Evolutionary conservation across 1,140 invertebrate genomes (phyloP).

Genomic region (Atopsyche davidsoni): DNA sequence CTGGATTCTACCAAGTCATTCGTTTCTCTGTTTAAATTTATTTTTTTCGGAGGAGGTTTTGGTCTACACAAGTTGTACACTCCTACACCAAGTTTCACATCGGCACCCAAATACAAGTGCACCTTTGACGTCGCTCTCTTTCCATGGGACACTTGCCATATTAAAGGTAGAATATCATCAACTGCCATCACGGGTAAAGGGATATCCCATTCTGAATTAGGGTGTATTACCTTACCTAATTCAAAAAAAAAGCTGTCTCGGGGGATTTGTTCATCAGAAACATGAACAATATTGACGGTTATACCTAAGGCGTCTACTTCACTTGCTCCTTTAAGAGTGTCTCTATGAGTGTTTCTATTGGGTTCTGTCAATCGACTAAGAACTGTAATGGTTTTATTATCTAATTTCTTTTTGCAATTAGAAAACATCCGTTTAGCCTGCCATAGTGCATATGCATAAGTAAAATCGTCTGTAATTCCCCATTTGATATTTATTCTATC

Average conservation of each 20-base stretch:
- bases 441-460: conserved; percentile 19
- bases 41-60: conserved; percentile 12
- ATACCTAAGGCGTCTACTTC: conserved; percentile 17
- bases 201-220: conserved; percentile 13
- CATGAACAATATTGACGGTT: conserved; percentile 16
- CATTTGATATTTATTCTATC: conserved; percentile 6
- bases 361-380: conserved; percentile 20
- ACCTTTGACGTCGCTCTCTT: conserved; percentile 17
- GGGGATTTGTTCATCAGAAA: conserved; percentile 10
- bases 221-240: conserved; percentile 18
- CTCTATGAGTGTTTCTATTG: conserved; percentile 5
- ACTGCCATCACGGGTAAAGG: conserved; percentile 9
- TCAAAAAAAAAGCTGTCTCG: conserved; percentile 20
- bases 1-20: conserved; percentile 18
- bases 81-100: conserved; percentile 19
- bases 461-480: conserved; percentile 12
- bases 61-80: conserved; percentile 23
- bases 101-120: conserved; percentile 20
- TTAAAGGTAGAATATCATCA: conserved; percentile 20
- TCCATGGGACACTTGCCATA: conserved; percentile 17
- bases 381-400: conserved; percentile 10
- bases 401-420: conserved; percentile 19
- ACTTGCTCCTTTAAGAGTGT: conserved; percentile 21
- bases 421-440: conserved; percentile 21
- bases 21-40: conserved; percentile 13